Percentiles rank a stretch among this genome's conserved stretches.
Evolutionary conservation across 2,797 vertebrate species (phyloP).

Genomic region (Oophaga sylvatica): DNA sequence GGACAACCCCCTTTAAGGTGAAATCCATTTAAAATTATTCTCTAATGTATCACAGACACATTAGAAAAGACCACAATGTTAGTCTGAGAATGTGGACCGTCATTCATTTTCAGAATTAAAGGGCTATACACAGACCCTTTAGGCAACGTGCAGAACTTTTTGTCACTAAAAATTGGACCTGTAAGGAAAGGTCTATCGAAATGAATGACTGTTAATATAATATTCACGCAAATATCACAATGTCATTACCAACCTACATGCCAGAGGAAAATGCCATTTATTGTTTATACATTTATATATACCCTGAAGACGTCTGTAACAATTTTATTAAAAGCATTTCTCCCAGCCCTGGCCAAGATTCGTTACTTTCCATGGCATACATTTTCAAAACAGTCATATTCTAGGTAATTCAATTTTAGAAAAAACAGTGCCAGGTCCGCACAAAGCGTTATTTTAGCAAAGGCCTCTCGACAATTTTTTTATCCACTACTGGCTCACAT

Average conservation of each 20-base stretch:
- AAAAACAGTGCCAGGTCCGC: slow-evolving; percentile 34
- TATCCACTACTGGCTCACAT: slow-evolving; percentile 21
- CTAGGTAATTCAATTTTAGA: slow-evolving; percentile 53
- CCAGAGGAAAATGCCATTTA: slow-evolving; percentile 7
- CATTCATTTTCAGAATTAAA: neutral
- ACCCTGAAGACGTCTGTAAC: slow-evolving; percentile 19
- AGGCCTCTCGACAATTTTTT: slow-evolving; percentile 17
- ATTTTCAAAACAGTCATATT: slow-evolving; percentile 53
- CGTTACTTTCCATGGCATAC: slow-evolving; percentile 45
- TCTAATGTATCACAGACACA: neutral
- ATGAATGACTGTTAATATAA: neutral
- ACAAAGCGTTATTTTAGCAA: slow-evolving; percentile 31
- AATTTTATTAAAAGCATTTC: slow-evolving; percentile 48
- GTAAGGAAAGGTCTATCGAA: neutral
- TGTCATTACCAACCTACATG: neutral
- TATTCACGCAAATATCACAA: neutral
- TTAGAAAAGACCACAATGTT: neutral
- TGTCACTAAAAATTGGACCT: neutral
- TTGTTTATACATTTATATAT: slow-evolving; percentile 5
- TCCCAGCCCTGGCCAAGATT: slow-evolving; percentile 5
- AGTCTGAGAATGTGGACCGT: neutral
- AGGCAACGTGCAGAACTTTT: neutral
- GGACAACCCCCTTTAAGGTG: too few relatives aligned
- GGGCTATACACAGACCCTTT: too few relatives aligned
- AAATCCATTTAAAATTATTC: neutral